Base-by-base conservation (phyloP, 2,113 vertebrate genomes). In the Cercocebus atys region DNA sequence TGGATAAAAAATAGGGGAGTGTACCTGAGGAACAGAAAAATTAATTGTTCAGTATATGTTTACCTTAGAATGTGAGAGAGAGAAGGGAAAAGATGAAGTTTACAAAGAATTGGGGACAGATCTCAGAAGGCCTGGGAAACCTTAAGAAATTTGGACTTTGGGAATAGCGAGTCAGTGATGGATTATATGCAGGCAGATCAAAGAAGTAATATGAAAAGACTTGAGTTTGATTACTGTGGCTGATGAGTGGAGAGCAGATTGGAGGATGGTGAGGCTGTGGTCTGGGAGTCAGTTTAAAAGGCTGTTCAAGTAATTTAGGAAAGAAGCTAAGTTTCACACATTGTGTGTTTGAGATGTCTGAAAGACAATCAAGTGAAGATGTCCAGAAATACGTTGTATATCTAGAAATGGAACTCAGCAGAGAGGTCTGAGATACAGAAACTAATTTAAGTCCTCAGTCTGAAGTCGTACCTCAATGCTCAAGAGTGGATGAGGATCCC, bases 321-420 rank as follows among this genome's bases (percentile, higher is more conserved):
- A 91, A 78, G 59, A 88, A 50, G 68, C 75, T 75, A 93, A 59
- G 30, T 45, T n/a, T 68, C 40, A 75, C 22, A 78, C 5, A 27
- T 45, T 5, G 27, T 78, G n/a, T 90, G 12, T 81, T 18, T 94
- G n/a, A 78, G 50, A 72, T 76, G 9, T 91, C 76, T 72, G 32
- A 88, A 88, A 83, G 50, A 83, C 11, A 88, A 88, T 47, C 52
- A 88, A 89, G 66, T 80, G 35, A 92, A 85, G 45, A 85, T 68
- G 22, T 95, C 72, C 88, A 88, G 75, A 52, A 92, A 80, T 88
- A 59, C 45, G 66, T 22, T 75, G 16, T 75, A 3, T 68, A 8
- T 80, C 55, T 80, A 66, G 45, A 4, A 32, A 80, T 22, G 27
- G 47, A 85, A 52, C 45, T 68, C 55, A 80, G 45, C 30, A 89